A percentile compares a stretch with the other conserved stretches of the same genome.
These are phyloP conservation scores for Rutpela maculata DNA, from an alignment of 2,888 invertebrate genomes.

Conservation along the genomic window DNA sequence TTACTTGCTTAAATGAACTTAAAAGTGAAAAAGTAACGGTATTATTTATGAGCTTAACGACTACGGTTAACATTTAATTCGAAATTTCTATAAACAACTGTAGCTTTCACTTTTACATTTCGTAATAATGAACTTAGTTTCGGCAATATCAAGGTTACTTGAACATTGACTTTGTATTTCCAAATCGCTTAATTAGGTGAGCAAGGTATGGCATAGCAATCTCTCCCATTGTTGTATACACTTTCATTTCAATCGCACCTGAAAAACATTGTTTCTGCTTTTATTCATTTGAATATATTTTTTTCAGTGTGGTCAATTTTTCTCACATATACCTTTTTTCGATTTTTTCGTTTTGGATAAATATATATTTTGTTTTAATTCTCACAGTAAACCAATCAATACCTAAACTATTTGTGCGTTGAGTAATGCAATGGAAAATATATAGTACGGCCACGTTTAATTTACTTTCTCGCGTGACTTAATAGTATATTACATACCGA, in stretches of 20 bases:
- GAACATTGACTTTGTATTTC: slow-evolving; percentile 66
- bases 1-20: neutral
- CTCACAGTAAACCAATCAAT: too few species aligned
- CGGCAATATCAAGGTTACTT: slow-evolving; percentile 67
- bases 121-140: slow-evolving; percentile 61
- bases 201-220: slow-evolving; percentile 42
- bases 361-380: too few species aligned
- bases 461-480: too few species aligned
- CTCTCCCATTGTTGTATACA: slow-evolving; percentile 28
- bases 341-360: too few species aligned
- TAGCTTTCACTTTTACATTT: slow-evolving; percentile 60
- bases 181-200: slow-evolving; percentile 49
- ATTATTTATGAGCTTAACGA: slow-evolving; percentile 22
- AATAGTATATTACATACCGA: too few species aligned
- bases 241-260: slow-evolving; percentile 37
- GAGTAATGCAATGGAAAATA: too few species aligned
- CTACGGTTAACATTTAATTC: slow-evolving; percentile 25
- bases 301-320: too few species aligned
- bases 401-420: too few species aligned
- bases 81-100: slow-evolving; percentile 54
- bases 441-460: too few species aligned
- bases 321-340: too few species aligned
- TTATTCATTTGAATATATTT: too few species aligned
- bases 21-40: slow-evolving; percentile 30
- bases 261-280: slow-evolving; percentile 1